These are phyloP conservation scores for Toxotes jaculatrix DNA, from an alignment of 2,113 vertebrate species.

Conservation along the genomic window DNA sequence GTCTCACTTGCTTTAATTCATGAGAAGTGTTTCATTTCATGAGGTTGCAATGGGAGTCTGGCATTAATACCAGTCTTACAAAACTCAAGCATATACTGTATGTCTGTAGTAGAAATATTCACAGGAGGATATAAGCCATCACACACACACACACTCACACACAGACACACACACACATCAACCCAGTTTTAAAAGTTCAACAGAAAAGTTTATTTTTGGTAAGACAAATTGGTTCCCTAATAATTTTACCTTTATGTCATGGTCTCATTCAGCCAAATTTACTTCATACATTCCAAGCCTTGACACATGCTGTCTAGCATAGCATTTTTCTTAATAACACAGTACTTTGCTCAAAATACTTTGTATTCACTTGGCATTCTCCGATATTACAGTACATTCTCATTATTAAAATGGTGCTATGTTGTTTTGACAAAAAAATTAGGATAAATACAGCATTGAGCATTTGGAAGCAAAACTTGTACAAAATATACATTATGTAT, in stretches of 20 bases:
- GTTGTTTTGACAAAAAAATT: slow-evolving; percentile 28
- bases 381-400: slow-evolving; percentile 63
- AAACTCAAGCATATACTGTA: background rate
- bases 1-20: slow-evolving; percentile 28
- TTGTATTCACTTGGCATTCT: slow-evolving; percentile 46
- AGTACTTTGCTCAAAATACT: slow-evolving; percentile 55
- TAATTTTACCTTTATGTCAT: background rate
- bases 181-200: slow-evolving; percentile 35
- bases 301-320: slow-evolving; percentile 54
- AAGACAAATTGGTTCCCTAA: slow-evolving; percentile 38
- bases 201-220: slow-evolving; percentile 65
- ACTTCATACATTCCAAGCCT: slow-evolving; percentile 53
- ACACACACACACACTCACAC: background rate
- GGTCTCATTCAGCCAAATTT: slow-evolving; percentile 32
- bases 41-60: background rate
- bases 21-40: slow-evolving; percentile 7
- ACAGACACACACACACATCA: background rate
- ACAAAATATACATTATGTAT: slow-evolving; percentile 38
- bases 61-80: background rate
- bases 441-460: slow-evolving; percentile 27
- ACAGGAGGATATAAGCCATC: background rate
- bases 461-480: slow-evolving; percentile 28
- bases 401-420: slow-evolving; percentile 33
- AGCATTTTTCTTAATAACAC: slow-evolving; percentile 26
- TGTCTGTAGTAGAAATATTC: background rate